These are phyloP conservation scores for Vicugna pacos DNA, from an alignment of 2,113 vertebrate species.

Conservation along the genomic window DNA sequence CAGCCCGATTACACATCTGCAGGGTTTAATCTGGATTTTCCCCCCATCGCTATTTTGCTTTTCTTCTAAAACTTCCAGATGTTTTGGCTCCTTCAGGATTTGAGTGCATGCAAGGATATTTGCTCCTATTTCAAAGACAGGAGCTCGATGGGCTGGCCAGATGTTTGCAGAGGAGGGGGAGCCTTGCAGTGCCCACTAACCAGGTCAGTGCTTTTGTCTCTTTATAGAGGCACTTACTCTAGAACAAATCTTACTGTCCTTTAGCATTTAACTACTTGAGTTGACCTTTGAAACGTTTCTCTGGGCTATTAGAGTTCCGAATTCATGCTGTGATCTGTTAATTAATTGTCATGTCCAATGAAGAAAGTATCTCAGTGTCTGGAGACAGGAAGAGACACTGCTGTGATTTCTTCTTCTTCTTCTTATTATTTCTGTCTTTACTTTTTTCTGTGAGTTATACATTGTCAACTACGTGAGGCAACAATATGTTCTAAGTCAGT, in stretches of 20 bases:
- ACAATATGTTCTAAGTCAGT: slow-evolving; percentile 65
- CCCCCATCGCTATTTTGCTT: slow-evolving; percentile 49
- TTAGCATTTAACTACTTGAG: slow-evolving; percentile 71
- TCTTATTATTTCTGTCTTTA: neutral
- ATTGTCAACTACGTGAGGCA: slow-evolving; percentile 69
- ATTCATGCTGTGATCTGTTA: slow-evolving; percentile 85
- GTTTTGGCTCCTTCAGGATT: slow-evolving; percentile 64
- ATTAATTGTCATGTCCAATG: slow-evolving; percentile 90
- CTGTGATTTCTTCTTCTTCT: slow-evolving; percentile 58
- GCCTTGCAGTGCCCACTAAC: slow-evolving; percentile 54
- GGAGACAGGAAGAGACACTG: slow-evolving; percentile 70
- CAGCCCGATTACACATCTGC: slow-evolving; percentile 72
- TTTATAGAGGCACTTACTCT: slow-evolving; percentile 39
- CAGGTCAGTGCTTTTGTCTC: neutral
- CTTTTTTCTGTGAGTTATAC: slow-evolving; percentile 75
- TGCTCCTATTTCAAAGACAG: slow-evolving; percentile 59
- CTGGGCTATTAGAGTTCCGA: slow-evolving; percentile 80
- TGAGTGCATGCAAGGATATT: slow-evolving; percentile 58
- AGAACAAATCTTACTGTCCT: slow-evolving; percentile 55
- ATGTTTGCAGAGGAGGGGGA: slow-evolving; percentile 47
- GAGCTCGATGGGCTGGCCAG: slow-evolving; percentile 15
- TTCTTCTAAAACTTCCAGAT: slow-evolving; percentile 52
- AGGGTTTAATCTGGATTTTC: slow-evolving; percentile 63
- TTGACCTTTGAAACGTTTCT: slow-evolving; percentile 75
- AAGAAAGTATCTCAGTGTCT: slow-evolving; percentile 85